Evolutionary conservation across 2,888 invertebrate species (phyloP), one percentile per base, ranked within the genome.

Genomic region (Julus scanicus): DNA sequence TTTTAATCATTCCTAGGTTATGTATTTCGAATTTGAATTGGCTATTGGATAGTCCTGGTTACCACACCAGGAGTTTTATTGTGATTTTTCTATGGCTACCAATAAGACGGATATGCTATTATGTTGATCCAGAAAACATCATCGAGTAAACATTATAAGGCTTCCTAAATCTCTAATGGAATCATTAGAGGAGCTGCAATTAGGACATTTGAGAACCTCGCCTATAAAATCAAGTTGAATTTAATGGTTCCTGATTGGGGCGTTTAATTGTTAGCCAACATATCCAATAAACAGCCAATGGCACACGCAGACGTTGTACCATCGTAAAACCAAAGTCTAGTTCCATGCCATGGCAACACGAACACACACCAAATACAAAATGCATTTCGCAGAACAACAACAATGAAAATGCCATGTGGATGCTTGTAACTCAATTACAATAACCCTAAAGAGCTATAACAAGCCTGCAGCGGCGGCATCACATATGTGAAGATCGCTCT

Each of bases 131-230:
- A 63, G 63, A n/a, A 63, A n/a, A 63, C 63, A 63, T 63, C n/a
- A 63, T 6, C n/a, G n/a, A n/a, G 63, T 63, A 63, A 63, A 63
- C 63, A 63, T 20, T 20, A n/a, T 63, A n/a, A 20, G 63, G 63
- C 63, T 63, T n/a, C 63, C 17, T 63, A 63, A 63, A 63, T 63
- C 63, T n/a, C 63, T 63, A 63, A 63, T 63, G 63, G n/a, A 63
- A 6, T 63, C 63, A 63, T 63, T 63, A 63, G 63, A 63, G 63
- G 4, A 20, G n/a, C 20, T n/a, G 63, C 63, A 63, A 63, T 63
- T 63, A 63, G 63, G 63, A 63, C 20, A 63, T n/a, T 20, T 20
- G 63, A 63, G 63, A 63, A 63, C n/a, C 63, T n/a, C 9, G 63
- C n/a, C 63, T 20, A 20, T 20, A n/a, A 63, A 63, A 63, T 20